Evolutionary conservation across 1,140 invertebrate genomes (phyloP).

Genomic region (Panagrolaimus sp.): DNA sequence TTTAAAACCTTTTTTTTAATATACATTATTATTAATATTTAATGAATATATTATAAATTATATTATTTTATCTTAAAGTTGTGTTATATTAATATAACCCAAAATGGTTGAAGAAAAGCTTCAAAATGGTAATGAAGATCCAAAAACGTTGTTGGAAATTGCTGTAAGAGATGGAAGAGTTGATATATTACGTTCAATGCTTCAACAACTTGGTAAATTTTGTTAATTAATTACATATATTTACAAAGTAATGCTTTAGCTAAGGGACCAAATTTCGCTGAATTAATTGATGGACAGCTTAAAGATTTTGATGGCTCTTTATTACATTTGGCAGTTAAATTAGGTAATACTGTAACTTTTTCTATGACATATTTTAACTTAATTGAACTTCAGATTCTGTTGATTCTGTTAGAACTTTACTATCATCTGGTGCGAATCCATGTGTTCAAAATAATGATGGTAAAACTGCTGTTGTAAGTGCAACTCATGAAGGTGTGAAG

Average conservation of each 20-base stretch:
- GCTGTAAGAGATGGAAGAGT: slow-evolving; percentile 25
- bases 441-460: slow-evolving; percentile 29
- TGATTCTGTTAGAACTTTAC: slow-evolving; percentile 28
- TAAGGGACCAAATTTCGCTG: slow-evolving; percentile 24
- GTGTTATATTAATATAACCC: too few relatives aligned
- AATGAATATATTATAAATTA: too few relatives aligned
- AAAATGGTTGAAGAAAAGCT: slow-evolving; percentile 8
- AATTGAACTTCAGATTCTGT: slow-evolving; percentile 23
- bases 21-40: too few relatives aligned
- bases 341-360: slow-evolving; percentile 17
- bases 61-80: too few relatives aligned
- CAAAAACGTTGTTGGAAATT: background rate
- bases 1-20: too few relatives aligned
- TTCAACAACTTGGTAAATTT: slow-evolving; percentile 29
- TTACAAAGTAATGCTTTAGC: slow-evolving; percentile 13
- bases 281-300: slow-evolving; percentile 17
- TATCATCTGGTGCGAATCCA: slow-evolving; percentile 28
- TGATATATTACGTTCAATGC: slow-evolving; percentile 33
- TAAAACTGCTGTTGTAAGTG: slow-evolving; percentile 22
- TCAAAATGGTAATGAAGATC: background rate
- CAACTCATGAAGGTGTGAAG: slow-evolving; percentile 21
- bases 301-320: slow-evolving; percentile 23
- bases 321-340: slow-evolving; percentile 31
- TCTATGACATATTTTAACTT: background rate
- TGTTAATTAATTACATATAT: background rate